phyloP scores from a whole-genome alignment of 2,113 vertebrate species.

The Platycercus adscitus region DNA sequence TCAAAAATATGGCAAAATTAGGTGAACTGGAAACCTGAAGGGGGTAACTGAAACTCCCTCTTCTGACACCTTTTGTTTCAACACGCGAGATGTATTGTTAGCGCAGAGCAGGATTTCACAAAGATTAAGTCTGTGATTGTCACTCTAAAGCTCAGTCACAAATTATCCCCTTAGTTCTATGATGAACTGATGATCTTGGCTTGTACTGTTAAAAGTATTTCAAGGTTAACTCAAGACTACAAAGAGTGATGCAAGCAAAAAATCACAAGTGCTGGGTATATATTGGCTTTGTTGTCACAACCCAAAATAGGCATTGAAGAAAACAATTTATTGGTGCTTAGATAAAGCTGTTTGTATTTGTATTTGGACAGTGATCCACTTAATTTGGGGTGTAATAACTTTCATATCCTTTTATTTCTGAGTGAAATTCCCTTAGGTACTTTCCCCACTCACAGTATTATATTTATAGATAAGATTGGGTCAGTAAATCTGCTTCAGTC shows the following conservation, averaged over 20 bases:
- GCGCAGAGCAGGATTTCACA: neutral
- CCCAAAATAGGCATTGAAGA: neutral
- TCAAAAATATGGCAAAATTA: neutral
- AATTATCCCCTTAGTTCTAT: neutral
- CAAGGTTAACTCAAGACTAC: neutral
- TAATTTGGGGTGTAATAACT: neutral
- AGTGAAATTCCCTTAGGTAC: neutral
- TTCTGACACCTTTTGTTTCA: neutral
- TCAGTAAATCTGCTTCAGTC: neutral
- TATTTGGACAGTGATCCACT: neutral
- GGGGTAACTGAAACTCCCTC: conserved; percentile 31
- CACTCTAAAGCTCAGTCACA: neutral
- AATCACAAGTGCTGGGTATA: neutral
- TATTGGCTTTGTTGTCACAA: neutral
- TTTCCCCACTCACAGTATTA: neutral
- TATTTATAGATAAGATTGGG: neutral
- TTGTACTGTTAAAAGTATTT: neutral
- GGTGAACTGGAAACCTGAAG: conserved; percentile 44
- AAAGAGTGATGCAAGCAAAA: neutral
- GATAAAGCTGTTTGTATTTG: neutral
- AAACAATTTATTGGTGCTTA: neutral
- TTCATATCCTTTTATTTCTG: neutral
- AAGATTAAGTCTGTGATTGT: neutral
- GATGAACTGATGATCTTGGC: neutral
- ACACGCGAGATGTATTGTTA: neutral